Percentiles rank a stretch among this genome's conserved stretches.
Evolutionary conservation across 2,888 invertebrate species (phyloP).

Genomic region (Polietes domitor): DNA sequence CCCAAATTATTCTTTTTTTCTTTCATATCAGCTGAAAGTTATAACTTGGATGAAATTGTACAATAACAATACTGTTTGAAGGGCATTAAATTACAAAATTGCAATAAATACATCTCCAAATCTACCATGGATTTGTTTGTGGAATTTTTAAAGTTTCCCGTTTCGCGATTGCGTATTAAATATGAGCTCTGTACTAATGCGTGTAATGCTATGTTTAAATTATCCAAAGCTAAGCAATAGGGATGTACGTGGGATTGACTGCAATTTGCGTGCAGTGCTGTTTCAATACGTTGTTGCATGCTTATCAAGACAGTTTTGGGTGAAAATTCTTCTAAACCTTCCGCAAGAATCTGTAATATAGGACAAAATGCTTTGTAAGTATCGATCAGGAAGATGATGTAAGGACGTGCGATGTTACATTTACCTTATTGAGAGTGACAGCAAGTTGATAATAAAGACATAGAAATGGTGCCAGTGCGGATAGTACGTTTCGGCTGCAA

Average conservation of each 20-base stretch:
- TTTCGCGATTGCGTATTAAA: constrained; percentile 73
- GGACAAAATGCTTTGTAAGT: not conserved
- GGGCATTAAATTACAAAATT: constrained; percentile 78
- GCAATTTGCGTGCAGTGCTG: constrained; percentile 76
- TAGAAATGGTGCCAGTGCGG: constrained; percentile 85
- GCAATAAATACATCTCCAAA: constrained; percentile 73
- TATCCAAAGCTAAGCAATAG: constrained; percentile 88
- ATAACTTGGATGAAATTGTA: constrained; percentile 76
- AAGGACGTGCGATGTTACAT: constrained; percentile 51
- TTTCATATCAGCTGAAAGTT: constrained; percentile 71
- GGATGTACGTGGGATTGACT: constrained; percentile 83
- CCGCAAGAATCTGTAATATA: constrained; percentile 39
- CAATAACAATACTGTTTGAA: constrained; percentile 76
- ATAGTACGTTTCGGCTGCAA: constrained; percentile 82
- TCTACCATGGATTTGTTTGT: constrained; percentile 68
- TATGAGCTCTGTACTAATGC: constrained; percentile 81
- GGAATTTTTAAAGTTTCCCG: constrained; percentile 71
- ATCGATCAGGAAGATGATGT: not conserved
- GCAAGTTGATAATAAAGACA: constrained; percentile 83
- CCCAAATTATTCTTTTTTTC: constrained; percentile 66
- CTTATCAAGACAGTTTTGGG: constrained; percentile 83
- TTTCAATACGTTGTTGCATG: constrained; percentile 84
- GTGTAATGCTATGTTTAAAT: constrained; percentile 83
- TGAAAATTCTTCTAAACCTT: constrained; percentile 73
- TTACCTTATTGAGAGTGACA: constrained; percentile 82